Conservation (phyloP, 1,140 invertebrate genomes). For the Papilio polytes region DNA sequence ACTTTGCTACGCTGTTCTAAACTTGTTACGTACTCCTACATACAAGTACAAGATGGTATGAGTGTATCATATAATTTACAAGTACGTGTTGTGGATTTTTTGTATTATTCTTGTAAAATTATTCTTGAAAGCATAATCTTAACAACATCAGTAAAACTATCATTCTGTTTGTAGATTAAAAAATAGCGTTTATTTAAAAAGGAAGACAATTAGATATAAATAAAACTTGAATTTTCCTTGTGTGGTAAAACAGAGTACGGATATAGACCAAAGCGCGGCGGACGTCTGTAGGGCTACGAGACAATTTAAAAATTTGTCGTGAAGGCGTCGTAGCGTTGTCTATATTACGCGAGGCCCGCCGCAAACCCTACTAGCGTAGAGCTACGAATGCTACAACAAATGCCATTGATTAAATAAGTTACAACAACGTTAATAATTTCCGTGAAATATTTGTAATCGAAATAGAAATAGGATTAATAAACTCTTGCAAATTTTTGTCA, state of each 20-base stretch:
- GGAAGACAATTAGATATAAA: background rate
- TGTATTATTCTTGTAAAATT: background rate
- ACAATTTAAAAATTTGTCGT: slow-evolving; percentile 80
- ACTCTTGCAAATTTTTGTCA: background rate
- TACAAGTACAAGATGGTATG: slow-evolving; percentile 1
- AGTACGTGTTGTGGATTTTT: background rate
- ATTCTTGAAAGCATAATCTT: background rate
- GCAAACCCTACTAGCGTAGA: slow-evolving; percentile 44
- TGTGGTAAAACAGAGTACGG: slow-evolving; percentile 13
- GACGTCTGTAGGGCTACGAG: slow-evolving; percentile 57
- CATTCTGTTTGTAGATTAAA: background rate
- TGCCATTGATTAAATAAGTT: slow-evolving; percentile 39
- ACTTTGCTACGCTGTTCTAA: slow-evolving; percentile 39
- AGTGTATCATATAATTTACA: background rate
- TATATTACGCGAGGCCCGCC: slow-evolving; percentile 15
- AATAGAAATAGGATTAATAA: background rate
- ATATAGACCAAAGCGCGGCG: slow-evolving; percentile 28
- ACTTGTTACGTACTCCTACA: slow-evolving; percentile 26
- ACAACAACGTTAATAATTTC: background rate
- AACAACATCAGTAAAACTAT: background rate
- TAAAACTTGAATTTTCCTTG: background rate
- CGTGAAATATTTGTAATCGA: too few species aligned
- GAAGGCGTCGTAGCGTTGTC: slow-evolving; percentile 59
- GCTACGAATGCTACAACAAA: slow-evolving; percentile 56
- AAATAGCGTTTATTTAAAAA: background rate